phyloP scores from a whole-genome alignment of 2,888 invertebrate genomes.

The Drosophila robusta region DNA sequence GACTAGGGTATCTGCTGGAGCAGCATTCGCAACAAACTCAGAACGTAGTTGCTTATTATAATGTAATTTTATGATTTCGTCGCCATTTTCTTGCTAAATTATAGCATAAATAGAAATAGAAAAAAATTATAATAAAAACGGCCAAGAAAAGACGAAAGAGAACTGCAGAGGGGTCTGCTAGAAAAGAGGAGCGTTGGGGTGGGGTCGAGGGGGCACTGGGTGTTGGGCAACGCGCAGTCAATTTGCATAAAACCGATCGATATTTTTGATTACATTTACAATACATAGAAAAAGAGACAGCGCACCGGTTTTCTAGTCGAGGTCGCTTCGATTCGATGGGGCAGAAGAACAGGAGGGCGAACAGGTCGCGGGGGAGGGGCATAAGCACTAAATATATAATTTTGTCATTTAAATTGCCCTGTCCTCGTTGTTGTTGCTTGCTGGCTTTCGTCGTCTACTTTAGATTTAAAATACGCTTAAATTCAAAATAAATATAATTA shows the following conservation, averaged over 20 bases:
- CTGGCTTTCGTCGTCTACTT: slow-evolving; percentile 50
- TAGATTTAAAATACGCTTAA: slow-evolving; percentile 78
- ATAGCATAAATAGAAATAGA: slow-evolving; percentile 80
- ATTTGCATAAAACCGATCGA: slow-evolving; percentile 85
- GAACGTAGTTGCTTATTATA: slow-evolving; percentile 68
- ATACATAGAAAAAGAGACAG: slow-evolving; percentile 74
- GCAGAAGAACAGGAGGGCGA: not conserved
- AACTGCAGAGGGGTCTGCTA: not conserved
- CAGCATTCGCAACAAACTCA: slow-evolving; percentile 2
- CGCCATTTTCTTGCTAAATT: slow-evolving; percentile 81
- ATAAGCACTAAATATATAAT: slow-evolving; percentile 75
- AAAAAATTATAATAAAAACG: slow-evolving; percentile 60
- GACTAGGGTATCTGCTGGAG: slow-evolving; percentile 25
- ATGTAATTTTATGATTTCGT: slow-evolving; percentile 79
- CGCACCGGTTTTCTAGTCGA: slow-evolving; percentile 66
- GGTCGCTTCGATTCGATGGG: slow-evolving; percentile 52
- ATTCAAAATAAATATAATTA: slow-evolving; percentile 82
- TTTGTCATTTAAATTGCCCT: slow-evolving; percentile 77
- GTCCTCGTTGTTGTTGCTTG: slow-evolving; percentile 25
- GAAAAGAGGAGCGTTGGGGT: not conserved
- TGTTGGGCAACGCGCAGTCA: slow-evolving; percentile 75
- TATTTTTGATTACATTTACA: slow-evolving; percentile 81
- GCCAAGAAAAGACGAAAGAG: slow-evolving; percentile 53
- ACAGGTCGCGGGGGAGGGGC: slow-evolving; percentile 1
- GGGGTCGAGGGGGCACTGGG: slow-evolving; percentile 35